Percentiles rank a stretch among this genome's conserved stretches.
phyloP scores from a whole-genome alignment of 2,113 vertebrate species.

The Neogale vison region DNA sequence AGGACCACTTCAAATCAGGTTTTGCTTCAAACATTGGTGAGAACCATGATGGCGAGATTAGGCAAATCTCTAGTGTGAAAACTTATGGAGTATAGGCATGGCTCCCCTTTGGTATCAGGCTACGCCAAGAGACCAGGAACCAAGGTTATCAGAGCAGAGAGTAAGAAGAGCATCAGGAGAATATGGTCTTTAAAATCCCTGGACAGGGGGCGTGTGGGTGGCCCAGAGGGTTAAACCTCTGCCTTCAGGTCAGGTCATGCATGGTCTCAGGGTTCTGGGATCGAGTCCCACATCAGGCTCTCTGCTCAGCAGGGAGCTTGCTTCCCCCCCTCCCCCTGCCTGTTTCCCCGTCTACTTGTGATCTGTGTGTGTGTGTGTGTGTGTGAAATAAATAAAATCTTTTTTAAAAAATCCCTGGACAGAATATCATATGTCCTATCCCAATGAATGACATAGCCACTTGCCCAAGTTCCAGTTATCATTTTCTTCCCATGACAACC shows the following conservation, averaged over 20 bases:
- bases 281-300: too few species aligned
- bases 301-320: too few species aligned
- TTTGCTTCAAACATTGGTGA: background rate
- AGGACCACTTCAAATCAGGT: background rate
- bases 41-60: background rate
- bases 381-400: too few species aligned
- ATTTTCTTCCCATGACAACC: background rate
- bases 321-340: too few species aligned
- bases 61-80: background rate
- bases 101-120: background rate
- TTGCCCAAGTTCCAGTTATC: background rate
- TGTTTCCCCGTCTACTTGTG: too few species aligned
- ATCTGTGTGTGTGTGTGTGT: too few species aligned
- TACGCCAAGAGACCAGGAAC: background rate
- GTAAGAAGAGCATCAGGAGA: background rate
- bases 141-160: background rate
- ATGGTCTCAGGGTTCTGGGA: too few species aligned
- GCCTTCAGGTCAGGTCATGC: too few species aligned
- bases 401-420: background rate
- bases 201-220: too few species aligned
- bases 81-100: background rate
- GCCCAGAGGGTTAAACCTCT: too few species aligned
- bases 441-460: background rate
- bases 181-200: background rate
- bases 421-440: background rate